These are phyloP conservation scores for Luperina nickerlii DNA, from an alignment of 2,888 invertebrate species.

Conservation along the genomic window DNA sequence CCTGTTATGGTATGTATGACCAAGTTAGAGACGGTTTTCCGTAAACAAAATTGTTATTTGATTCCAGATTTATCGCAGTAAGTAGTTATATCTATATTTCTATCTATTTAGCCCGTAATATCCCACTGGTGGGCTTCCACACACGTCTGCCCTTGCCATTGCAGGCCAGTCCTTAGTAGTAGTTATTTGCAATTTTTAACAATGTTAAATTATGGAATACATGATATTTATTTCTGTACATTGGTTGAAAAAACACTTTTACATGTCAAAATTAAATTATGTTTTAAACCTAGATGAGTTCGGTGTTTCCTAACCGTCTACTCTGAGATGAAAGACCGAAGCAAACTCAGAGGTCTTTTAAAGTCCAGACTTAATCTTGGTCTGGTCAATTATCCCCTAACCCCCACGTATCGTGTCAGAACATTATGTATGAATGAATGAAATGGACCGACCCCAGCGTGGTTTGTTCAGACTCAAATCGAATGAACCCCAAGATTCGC, in stretches of 20 bases:
- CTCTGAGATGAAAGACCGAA: neutral
- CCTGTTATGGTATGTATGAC: slow-evolving; percentile 46
- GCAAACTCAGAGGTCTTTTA: neutral
- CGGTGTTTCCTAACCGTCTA: neutral
- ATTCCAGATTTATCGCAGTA: neutral
- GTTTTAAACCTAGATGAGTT: neutral
- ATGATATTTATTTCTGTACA: neutral
- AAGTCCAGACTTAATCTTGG: neutral
- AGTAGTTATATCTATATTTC: neutral
- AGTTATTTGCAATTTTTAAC: neutral
- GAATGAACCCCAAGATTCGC: too few relatives aligned
- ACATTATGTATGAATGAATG: neutral
- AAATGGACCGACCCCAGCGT: too few relatives aligned
- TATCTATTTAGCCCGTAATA: neutral
- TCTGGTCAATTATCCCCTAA: neutral
- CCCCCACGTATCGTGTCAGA: neutral
- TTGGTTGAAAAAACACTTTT: neutral
- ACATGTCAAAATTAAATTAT: neutral
- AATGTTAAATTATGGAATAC: neutral
- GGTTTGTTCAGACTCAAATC: too few relatives aligned
- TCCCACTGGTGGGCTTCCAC: neutral
- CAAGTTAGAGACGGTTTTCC: slow-evolving; percentile 48
- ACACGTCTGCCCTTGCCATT: too few relatives aligned
- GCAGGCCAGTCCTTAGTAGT: neutral
- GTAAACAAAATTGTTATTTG: slow-evolving; percentile 46